Evolutionary conservation across 2,113 vertebrate genomes (phyloP), one percentile per base, ranked within the genome.

Genomic region (Mus pahari): DNA sequence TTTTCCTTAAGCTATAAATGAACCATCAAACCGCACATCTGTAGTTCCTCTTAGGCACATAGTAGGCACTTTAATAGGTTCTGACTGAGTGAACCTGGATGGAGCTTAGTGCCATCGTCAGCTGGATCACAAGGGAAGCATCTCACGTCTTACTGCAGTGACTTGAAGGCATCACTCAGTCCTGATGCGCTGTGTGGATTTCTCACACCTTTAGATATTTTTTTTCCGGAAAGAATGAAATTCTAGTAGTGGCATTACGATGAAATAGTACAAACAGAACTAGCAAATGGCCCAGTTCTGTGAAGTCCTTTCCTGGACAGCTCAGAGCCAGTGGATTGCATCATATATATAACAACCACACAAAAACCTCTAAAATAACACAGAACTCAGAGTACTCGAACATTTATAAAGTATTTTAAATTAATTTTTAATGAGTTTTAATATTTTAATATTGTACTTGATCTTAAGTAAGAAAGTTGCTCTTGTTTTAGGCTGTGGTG

Each of bases 401-500:
- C 36, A 48, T 98, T 98, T 97, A 92, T 98, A 97, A 98, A 98
- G 95, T 96, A 97, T 97, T 98, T 98, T 74, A 98, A 98, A 98
- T 99, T 97, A 98, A 97, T 96, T 98, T 98, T 98, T 99, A 98
- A 98, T 98, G 98, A 98, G 97, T 98, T 98, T 97, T 97, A 98
- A 98, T 98, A 98, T 97, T 98, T 98, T 98, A 98, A 98, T 98
- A 97, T 98, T 97, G 77, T 96, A 93, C 94, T 97, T 94, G 96
- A 98, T 98, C 98, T 98, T 95, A 97, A 98, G 97, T 98, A 97
- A 97, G 96, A 98, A 97, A 91, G 96, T 97, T 97, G 96, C 96
- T 96, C 86, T 97, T 97, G 70, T 97, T 97, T 98, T 97, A 98
- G 97, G 98, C 97, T 97, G 96, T 98, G 75, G 97, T 97, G 95